phyloP scores from a whole-genome alignment of 1,140 invertebrate species.

The Bombus superbus region DNA sequence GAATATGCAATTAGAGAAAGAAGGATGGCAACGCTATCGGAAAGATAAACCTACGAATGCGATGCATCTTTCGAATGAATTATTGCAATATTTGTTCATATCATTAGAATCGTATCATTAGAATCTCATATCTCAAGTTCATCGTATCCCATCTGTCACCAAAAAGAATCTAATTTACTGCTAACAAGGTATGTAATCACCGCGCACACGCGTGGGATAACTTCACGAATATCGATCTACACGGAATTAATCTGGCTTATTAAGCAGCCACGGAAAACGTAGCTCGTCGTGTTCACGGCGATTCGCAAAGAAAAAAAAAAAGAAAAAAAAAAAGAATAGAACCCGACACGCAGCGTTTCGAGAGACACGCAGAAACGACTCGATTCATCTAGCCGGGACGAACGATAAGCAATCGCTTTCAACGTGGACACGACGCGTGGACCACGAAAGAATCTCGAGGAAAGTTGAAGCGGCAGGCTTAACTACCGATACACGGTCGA shows the following conservation, averaged over 20 bases:
- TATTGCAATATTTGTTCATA: background rate
- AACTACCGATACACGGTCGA: too few relatives aligned
- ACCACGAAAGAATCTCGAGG: background rate
- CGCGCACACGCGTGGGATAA: background rate
- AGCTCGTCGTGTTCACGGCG: too few relatives aligned
- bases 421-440: background rate
- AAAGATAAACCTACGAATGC: background rate
- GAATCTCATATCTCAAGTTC: background rate
- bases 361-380: background rate
- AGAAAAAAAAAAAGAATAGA: background rate
- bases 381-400: background rate
- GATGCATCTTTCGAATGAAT: background rate
- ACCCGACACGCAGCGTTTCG: background rate
- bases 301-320: too few relatives aligned
- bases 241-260: background rate
- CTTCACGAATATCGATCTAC: background rate
- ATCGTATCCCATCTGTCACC: background rate
- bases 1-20: background rate
- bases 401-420: background rate
- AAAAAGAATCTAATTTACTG: background rate
- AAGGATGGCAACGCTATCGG: too few relatives aligned
- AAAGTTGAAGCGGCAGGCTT: too few relatives aligned
- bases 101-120: background rate
- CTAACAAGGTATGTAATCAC: background rate
- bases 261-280: background rate